Evolutionary conservation across 2,888 invertebrate genomes (phyloP), one percentile per base, ranked within the genome.

Genomic region (Phaedon cochleariae): DNA sequence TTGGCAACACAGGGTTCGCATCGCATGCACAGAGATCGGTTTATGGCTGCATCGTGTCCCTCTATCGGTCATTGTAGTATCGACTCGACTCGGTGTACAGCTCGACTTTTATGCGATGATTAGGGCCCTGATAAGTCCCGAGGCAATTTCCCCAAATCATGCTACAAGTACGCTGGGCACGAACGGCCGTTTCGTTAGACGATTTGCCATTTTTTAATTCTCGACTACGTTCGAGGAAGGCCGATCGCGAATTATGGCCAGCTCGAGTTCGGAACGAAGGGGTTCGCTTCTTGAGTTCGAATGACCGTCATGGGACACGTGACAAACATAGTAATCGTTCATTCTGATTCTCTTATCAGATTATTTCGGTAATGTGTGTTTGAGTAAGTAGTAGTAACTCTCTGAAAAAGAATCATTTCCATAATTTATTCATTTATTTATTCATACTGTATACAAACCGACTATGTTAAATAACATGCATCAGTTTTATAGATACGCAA

Each of bases 71-170:
- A 81, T 82, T 81, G 81, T 78, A 79, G 34, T 12, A 34, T 34
- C 12, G n/a, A n/a, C n/a, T n/a, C n/a, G n/a, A n/a, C n/a, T n/a
- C n/a, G n/a, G n/a, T 12, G 34, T 34, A 34, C 10, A 2, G 10
- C n/a, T 78, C 81, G 79, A 80, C 80, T 81, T 78, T 78, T 79
- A 72, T 78, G 77, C 73, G 71, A 72, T 80, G 82, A 82, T 83
- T 79, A 77, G 78, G 75, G 78, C 70, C 70, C 76, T 74, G 83
- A 83, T 82, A 82, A 73, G 76, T 70, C 53, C 59, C 62, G 73
- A 73, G 70, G 80, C 80, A 79, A 80, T 81, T 81, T 80, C 79
- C 77, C 79, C 76, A 79, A 81, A 83, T 82, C 81, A 82, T 81
- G 82, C 81, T 69, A 64, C 64, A 49, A 64, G 62, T 64, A 68